These are phyloP conservation scores for Australoheros facetus DNA, from an alignment of 2,797 vertebrate genomes.

Conservation along the genomic window DNA sequence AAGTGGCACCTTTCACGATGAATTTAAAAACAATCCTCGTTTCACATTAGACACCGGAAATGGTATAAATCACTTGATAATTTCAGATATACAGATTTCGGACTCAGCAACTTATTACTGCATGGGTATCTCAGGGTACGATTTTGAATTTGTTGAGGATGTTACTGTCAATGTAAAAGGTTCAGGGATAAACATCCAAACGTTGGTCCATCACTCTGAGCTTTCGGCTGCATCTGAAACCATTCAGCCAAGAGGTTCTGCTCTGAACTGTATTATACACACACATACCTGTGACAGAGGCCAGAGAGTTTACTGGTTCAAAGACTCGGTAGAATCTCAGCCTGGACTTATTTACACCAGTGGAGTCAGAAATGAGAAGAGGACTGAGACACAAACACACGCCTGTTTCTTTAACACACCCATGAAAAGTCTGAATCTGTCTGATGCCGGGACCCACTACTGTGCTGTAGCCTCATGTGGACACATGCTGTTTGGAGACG, in stretches of 20 bases:
- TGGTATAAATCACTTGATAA: slow-evolving; percentile 6
- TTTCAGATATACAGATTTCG: neutral
- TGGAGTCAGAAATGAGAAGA: neutral
- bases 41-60: neutral
- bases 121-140: accelerated
- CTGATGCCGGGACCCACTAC: neutral
- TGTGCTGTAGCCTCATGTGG: neutral
- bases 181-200: neutral
- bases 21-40: neutral
- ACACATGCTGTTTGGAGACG: neutral
- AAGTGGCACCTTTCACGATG: neutral
- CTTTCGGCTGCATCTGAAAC: neutral
- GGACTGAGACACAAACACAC: neutral
- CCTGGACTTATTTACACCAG: neutral
- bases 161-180: neutral
- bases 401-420: neutral
- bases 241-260: neutral
- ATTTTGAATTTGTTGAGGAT: neutral
- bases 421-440: accelerated
- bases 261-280: neutral
- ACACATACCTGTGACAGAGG: neutral
- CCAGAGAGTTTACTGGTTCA: neutral
- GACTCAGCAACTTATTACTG: slow-evolving; percentile 1
- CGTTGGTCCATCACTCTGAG: neutral
- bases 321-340: accelerated